These are phyloP conservation scores for Sinocyclocheilus maitianheensis DNA, from an alignment of 2,113 vertebrate species.

Conservation along the genomic window DNA sequence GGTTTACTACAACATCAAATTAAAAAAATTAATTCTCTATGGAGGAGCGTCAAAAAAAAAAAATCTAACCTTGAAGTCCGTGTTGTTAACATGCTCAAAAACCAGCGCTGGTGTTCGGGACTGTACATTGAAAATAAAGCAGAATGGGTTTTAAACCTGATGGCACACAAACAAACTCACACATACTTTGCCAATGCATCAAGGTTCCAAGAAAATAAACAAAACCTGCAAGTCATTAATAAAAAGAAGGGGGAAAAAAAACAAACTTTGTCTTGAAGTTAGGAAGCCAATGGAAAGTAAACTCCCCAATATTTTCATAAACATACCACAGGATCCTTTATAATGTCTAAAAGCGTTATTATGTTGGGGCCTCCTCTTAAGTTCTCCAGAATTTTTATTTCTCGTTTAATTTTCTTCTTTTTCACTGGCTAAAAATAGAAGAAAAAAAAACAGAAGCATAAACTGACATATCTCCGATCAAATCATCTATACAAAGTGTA, in stretches of 20 bases:
- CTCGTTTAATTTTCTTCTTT: slow-evolving; percentile 90
- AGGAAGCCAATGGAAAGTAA: background rate
- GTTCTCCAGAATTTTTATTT: slow-evolving; percentile 88
- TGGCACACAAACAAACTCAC: background rate
- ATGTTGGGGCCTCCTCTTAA: slow-evolving; percentile 85
- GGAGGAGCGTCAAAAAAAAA: background rate
- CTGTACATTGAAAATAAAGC: slow-evolving; percentile 59
- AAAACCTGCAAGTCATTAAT: background rate
- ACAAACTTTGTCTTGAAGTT: background rate
- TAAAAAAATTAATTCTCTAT: background rate
- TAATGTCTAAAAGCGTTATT: slow-evolving; percentile 85
- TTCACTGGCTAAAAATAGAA: slow-evolving; percentile 79
- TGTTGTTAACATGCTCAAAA: slow-evolving; percentile 89
- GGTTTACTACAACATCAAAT: background rate
- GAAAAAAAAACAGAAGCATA: slow-evolving; percentile 1
- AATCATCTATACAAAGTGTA: background rate
- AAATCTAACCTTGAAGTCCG: slow-evolving; percentile 83
- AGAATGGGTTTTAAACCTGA: background rate
- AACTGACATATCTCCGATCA: background rate
- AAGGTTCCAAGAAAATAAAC: background rate
- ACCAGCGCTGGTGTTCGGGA: slow-evolving; percentile 87
- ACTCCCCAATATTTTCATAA: background rate
- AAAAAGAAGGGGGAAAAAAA: background rate
- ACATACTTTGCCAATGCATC: background rate
- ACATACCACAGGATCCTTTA: slow-evolving; percentile 86